These are phyloP conservation scores for Sylvia borin DNA, from an alignment of 2,797 vertebrate species.

Conservation along the genomic window DNA sequence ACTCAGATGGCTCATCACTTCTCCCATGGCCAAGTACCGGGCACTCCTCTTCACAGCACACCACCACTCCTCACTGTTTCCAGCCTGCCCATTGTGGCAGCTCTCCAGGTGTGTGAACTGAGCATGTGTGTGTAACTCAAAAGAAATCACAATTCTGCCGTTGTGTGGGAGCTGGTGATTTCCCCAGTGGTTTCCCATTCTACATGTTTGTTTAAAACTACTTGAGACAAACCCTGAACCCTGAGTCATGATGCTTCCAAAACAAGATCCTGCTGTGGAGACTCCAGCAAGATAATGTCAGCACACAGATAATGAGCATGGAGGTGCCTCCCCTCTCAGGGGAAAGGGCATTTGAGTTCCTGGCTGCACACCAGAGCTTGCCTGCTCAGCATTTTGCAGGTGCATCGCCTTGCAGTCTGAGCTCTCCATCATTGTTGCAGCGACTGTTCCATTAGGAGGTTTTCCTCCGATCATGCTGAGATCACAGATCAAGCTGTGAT, in stretches of 20 bases:
- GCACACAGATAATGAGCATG: neutral
- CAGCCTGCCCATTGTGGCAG: neutral
- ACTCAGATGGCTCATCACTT: neutral
- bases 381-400: neutral
- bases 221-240: neutral
- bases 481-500: conserved; percentile 10
- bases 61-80: neutral
- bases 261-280: neutral
- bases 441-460: neutral
- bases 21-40: neutral
- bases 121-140: neutral
- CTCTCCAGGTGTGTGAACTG: neutral
- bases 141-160: neutral
- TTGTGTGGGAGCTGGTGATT: neutral
- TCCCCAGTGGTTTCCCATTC: neutral
- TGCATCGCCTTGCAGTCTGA: neutral
- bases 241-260: neutral
- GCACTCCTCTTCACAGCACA: neutral
- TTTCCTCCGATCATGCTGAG: neutral
- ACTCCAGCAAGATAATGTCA: neutral
- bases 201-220: neutral
- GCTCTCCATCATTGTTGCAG: neutral
- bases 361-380: neutral
- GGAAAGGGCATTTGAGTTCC: neutral
- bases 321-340: neutral